These are phyloP conservation scores for Drosophila kanekoi DNA, from an alignment of 2,888 invertebrate genomes.

Conservation along the genomic window DNA sequence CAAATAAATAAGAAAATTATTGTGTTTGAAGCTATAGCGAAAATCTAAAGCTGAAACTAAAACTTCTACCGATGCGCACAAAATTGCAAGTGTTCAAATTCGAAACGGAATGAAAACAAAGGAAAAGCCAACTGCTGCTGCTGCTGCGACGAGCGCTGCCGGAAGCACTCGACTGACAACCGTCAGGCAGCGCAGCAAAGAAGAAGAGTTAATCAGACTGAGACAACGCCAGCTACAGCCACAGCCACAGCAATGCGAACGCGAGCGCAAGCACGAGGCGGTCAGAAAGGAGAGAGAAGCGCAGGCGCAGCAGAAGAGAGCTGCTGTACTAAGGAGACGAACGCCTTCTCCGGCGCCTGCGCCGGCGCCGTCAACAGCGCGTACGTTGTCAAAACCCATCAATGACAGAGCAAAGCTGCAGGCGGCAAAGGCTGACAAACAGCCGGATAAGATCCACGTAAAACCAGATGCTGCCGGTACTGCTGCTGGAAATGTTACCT, in stretches of 20 bases:
- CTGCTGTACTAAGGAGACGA: neutral
- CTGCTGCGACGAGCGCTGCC: constrained; percentile 4
- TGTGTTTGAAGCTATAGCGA: constrained; percentile 29
- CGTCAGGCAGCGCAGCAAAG: constrained; percentile 25
- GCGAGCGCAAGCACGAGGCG: constrained; percentile 55
- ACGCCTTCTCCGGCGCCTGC: constrained; percentile 4
- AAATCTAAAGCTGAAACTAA: constrained; percentile 10
- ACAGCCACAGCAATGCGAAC: constrained; percentile 41
- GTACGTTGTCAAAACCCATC: neutral
- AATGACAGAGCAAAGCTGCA: constrained; percentile 4
- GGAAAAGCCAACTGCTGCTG: constrained; percentile 37
- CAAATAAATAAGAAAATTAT: constrained; percentile 30
- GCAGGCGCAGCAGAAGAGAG: constrained; percentile 40
- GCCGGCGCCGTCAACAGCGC: neutral
- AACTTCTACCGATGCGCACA: constrained; percentile 35
- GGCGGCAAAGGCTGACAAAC: neutral
- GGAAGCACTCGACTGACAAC: neutral
- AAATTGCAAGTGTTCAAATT: constrained; percentile 47
- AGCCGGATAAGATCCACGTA: neutral
- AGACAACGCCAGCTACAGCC: constrained; percentile 4
- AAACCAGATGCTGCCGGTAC: neutral
- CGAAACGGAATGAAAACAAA: constrained; percentile 44
- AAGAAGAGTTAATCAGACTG: constrained; percentile 22
- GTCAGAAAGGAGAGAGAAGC: constrained; percentile 49
- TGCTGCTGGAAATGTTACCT: neutral